Evolutionary conservation across 2,888 invertebrate species (phyloP).

Genomic region (Anorthoa munda): DNA sequence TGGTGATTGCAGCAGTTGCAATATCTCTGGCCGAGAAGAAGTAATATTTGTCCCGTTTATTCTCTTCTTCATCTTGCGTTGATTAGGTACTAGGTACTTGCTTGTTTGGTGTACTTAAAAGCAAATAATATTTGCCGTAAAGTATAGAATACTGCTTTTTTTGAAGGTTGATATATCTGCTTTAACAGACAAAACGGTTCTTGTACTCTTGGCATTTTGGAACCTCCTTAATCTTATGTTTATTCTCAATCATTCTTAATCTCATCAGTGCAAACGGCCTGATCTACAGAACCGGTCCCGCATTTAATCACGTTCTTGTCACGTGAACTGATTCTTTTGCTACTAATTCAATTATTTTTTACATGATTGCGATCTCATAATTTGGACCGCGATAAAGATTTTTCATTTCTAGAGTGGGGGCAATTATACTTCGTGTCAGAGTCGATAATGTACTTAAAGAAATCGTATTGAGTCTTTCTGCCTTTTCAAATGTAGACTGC

Average conservation of each 20-base stretch:
- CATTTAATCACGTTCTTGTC: conserved; percentile 49
- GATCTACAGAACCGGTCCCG: conserved; percentile 49
- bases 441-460: too few species aligned
- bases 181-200: neutral
- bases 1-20: neutral
- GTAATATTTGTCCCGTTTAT: neutral
- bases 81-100: too few species aligned
- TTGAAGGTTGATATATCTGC: too few species aligned
- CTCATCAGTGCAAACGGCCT: conserved; percentile 15
- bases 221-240: neutral
- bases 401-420: neutral
- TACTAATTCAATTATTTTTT: conserved; percentile 4
- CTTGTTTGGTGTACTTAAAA: too few species aligned
- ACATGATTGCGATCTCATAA: too few species aligned
- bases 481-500: too few species aligned
- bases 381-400: neutral
- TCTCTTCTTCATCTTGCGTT: neutral
- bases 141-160: too few species aligned
- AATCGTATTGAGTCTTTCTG: neutral
- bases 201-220: neutral
- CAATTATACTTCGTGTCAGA: neutral
- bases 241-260: neutral
- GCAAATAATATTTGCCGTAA: too few species aligned
- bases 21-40: neutral
- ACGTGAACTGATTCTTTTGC: conserved; percentile 24